phyloP scores from a whole-genome alignment of 1,140 invertebrate species.

The Drosophila asahinai region DNA sequence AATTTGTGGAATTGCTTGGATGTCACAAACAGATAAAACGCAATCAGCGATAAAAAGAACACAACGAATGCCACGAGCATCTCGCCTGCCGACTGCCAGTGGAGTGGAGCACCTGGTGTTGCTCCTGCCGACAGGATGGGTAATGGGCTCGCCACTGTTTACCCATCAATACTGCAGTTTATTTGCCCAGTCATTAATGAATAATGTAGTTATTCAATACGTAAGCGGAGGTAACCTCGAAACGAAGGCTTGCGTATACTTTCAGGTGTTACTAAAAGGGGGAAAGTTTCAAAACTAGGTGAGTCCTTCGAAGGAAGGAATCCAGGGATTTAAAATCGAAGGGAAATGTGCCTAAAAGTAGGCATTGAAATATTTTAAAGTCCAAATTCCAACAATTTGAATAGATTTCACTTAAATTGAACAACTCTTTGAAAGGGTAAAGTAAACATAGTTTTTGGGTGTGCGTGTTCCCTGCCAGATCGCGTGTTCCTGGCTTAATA shows the following conservation, averaged over 20 bases:
- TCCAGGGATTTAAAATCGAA: not conserved
- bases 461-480: not conserved
- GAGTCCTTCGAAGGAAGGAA: too few species aligned
- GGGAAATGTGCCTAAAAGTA: not conserved
- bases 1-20: conserved; percentile 71
- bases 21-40: conserved; percentile 72
- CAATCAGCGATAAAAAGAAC: conserved; percentile 66
- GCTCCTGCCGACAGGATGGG: not conserved
- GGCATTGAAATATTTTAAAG: not conserved
- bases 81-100: conserved; percentile 19
- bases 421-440: not conserved
- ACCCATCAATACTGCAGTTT: conserved; percentile 35
- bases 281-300: too few species aligned
- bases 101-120: conserved; percentile 14
- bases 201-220: conserved; percentile 19
- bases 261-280: too few species aligned
- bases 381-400: not conserved
- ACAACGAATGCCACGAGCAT: conserved; percentile 64
- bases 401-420: too few species aligned
- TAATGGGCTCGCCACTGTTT: conserved; percentile 21
- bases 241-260: not conserved
- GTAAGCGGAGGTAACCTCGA: not conserved
- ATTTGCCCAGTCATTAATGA: conserved; percentile 44
- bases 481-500: conserved; percentile 2
- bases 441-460: not conserved